Evolutionary conservation across 2,797 vertebrate species (phyloP), one percentile per base, ranked within the genome.

Genomic region (Xiphorhynchus erythropygius): DNA sequence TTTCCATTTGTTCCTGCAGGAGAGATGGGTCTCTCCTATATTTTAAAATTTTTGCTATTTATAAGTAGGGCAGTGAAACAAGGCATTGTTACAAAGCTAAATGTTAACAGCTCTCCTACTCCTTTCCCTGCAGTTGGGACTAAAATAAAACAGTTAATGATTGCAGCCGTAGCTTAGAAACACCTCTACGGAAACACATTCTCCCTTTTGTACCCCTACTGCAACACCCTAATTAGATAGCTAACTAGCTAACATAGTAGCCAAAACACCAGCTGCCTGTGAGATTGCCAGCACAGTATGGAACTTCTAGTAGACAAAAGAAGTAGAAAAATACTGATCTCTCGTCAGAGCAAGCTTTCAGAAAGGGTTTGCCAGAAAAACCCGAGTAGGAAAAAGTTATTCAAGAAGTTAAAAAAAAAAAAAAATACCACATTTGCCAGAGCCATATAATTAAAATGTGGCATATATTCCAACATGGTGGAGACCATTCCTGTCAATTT

Each of bases 281-380:
- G 88, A 96, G 60, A 95, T 21, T 71, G 68, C 71, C 84, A 96
- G 70, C 55, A 53, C n/a, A 79, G 64, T 46, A 57, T 19, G 13
- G 63, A 41, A 41, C 53, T 87, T 91, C 86, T 78, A 96, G 67
- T 37, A 81, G 32, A 80, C 28, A 78, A 90, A 97, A 84, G 53
- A 94, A 90, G 16, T 14, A 67, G n/a, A 63, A 79, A 84, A 94
- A 92, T 55, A 93, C n/a, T 69, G 46, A 91, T 90, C 81, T 73
- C 55, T 83, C 41, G 79, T 79, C 74, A 91, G 77, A 93, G 70
- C 27, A 87, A 91, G 65, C 53, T 65, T 81, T 83, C 47, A 84
- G 74, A 97, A 85, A 82, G 11, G 49, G 84, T 93, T 94, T 62
- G 39, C 85, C 33, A 81, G 77, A 94, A 97, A 96, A 88, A 85